Conservation (phyloP, 64 coral and sea anemone genomes). For the Astreopora myriophthalma region DNA sequence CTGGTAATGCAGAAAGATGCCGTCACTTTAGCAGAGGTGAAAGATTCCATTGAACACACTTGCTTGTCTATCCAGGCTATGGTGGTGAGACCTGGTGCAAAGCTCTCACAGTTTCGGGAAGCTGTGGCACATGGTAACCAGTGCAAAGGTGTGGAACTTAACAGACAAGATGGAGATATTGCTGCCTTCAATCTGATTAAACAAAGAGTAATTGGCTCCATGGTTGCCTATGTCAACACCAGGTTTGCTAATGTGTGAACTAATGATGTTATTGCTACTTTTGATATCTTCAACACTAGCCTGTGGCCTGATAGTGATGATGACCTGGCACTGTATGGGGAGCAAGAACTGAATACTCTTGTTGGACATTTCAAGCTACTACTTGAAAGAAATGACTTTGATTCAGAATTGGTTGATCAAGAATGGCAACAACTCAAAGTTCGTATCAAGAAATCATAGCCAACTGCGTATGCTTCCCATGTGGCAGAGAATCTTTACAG, state of each 20-base stretch:
- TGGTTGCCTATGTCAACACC: constrained; percentile 9
- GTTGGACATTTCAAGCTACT: constrained; percentile 37
- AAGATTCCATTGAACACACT: constrained; percentile 32
- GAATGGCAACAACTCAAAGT: constrained; percentile 53
- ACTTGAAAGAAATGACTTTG: constrained; percentile 54
- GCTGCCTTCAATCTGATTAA: constrained; percentile 34
- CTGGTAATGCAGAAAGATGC: constrained; percentile 59
- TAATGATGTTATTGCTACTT: constrained; percentile 23
- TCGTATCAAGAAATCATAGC: constrained; percentile 22
- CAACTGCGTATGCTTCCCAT: constrained; percentile 10
- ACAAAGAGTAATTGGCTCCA: constrained; percentile 38
- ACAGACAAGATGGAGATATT: constrained; percentile 34
- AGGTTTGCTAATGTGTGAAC: constrained; percentile 26
- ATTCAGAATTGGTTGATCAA: constrained; percentile 43
- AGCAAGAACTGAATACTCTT: constrained; percentile 31
- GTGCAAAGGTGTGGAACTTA: constrained; percentile 32
- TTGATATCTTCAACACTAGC: constrained; percentile 23
- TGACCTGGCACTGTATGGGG: constrained; percentile 29
- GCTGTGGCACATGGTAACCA: constrained; percentile 44
- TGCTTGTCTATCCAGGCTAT: constrained; percentile 61
- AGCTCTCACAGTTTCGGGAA: constrained; percentile 53
- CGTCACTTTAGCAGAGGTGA: constrained; percentile 58
- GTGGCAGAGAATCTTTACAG: constrained; percentile 27
- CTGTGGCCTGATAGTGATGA: constrained; percentile 41
- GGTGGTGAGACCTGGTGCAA: constrained; percentile 57